Evolutionary conservation across 1,140 invertebrate species (phyloP), one percentile per base, ranked within the genome.

Genomic region (Anastrepha ludens): DNA sequence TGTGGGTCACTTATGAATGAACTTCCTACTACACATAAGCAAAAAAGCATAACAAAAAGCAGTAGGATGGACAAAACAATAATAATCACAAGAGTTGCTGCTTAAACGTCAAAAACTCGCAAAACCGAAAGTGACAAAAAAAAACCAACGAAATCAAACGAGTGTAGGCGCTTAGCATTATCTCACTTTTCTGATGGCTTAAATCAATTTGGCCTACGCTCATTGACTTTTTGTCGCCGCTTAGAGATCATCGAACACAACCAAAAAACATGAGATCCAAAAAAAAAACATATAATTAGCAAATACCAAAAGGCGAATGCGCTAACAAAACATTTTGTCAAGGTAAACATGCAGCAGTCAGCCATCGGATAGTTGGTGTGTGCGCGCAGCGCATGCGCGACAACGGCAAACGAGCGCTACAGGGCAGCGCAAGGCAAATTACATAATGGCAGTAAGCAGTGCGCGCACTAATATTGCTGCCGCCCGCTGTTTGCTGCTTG

Each of bases 291-390:
- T n/a, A 74, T 3, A 67, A 67, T 47, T 6, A 74, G 41, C 29
- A 15, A 20, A 47, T 47, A 15, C n/a, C 20, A 81, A 74, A 64
- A 81, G n/a, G 74, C 74, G 74, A 81, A 81, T 81, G 74, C 74
- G 74, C 74, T 20, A 81, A 55, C 74, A 81, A 81, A 81, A 50
- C 74, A 50, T 50, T 81, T 58, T 55, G 74, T 81, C 74, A 81
- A 81, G 74, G 74, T 81, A 81, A 81, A 81, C 74, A 55, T 47
- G 47, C 74, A 55, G 74, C 20, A 55, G 20, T n/a, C 74, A 20
- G 17, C 55, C 47, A n/a, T 55, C 47, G 15, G 41, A 29, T 41
- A 11, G 74, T 55, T 13, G 74, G 74, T 81, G 70, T 58, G 74
- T 15, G 15, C 2, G 44, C 15, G 44, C 15, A 11, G 70, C 74